Evolutionary conservation across 2,113 vertebrate species (phyloP), one percentile per base, ranked within the genome.

Genomic region (Corythornis cristatus): DNA sequence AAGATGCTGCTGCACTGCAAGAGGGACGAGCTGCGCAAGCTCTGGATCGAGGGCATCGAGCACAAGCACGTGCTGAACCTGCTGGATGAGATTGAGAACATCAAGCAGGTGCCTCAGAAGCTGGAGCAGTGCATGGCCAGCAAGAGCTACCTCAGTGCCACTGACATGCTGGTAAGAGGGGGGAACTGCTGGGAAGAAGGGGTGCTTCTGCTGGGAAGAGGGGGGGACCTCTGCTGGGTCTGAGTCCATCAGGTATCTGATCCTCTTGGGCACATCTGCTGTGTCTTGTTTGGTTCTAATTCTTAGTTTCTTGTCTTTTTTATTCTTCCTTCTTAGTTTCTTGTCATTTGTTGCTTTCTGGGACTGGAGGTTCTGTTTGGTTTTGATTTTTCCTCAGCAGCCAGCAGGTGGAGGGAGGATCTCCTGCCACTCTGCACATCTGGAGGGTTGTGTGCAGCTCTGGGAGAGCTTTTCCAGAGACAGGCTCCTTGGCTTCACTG

Each of bases 1-100:
- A 99, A 99, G 96, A 99, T 99, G 99, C 98, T 99, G 54, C 98
- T 99, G 45, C 99, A 99, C 43, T 99, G 99, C 97, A 99, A 99
- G 90, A 95, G 99, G 67, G 99, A 99, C 12, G 99, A 99, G 93
- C 96, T 99, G 92, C 98, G 99, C 95, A 99, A 99, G 92, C 97
- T 99, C 83, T 99, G 99, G 99, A 99, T 99, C 17, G 99, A 99
- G 93, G 99, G 99, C 31, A 99, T 99, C 17, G 99, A 99, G 82
- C 99, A 99, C 96, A 99, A 99, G 92, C 99, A 99, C 2, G 99
- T 99, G 54, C 97, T 99, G 57, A 99, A 99, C 95, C 97, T 99
- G 72, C 97, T 99, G 96, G 99, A 99, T 37, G 99, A 99, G 96
- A 99, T 99, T 0, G 99, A 99, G 97, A 99, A 98, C 96, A 99